phyloP scores from a whole-genome alignment of 2,113 vertebrate genomes.

The Mustela nigripes region DNA sequence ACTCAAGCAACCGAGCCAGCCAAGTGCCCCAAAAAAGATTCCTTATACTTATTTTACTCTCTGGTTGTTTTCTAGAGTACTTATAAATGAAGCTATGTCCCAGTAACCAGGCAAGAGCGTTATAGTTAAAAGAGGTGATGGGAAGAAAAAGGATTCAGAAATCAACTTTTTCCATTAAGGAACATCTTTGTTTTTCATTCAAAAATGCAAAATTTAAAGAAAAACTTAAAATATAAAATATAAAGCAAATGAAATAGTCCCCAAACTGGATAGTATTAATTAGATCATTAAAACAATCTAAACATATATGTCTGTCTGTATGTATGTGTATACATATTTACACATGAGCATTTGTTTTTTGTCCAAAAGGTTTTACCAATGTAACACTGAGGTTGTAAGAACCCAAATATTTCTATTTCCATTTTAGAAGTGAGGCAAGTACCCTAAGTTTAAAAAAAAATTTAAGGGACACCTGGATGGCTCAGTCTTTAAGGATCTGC shows the following conservation, averaged over 20 bases:
- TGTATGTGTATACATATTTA: background rate
- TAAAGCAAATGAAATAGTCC: background rate
- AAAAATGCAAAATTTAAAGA: background rate
- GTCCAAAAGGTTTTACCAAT: background rate
- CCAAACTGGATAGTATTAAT: background rate
- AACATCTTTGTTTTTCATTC: background rate
- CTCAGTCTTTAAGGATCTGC: background rate
- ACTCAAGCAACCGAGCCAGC: background rate
- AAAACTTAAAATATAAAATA: background rate
- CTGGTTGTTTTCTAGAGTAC: background rate
- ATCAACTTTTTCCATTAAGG: background rate
- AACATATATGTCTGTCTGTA: background rate
- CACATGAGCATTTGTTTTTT: background rate
- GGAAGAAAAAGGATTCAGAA: conserved; percentile 20
- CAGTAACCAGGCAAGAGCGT: background rate
- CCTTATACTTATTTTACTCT: background rate
- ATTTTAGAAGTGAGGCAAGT: background rate
- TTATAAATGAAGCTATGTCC: background rate
- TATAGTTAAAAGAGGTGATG: background rate
- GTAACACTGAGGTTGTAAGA: background rate
- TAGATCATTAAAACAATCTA: conserved; percentile 21
- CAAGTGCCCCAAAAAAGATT: background rate
- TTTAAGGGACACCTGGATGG: background rate
- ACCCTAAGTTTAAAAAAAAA: background rate
- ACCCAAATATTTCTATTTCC: background rate